Evolutionary conservation across 2,113 vertebrate species (phyloP), one percentile per base, ranked within the genome.

Genomic region (Natator depressus): DNA sequence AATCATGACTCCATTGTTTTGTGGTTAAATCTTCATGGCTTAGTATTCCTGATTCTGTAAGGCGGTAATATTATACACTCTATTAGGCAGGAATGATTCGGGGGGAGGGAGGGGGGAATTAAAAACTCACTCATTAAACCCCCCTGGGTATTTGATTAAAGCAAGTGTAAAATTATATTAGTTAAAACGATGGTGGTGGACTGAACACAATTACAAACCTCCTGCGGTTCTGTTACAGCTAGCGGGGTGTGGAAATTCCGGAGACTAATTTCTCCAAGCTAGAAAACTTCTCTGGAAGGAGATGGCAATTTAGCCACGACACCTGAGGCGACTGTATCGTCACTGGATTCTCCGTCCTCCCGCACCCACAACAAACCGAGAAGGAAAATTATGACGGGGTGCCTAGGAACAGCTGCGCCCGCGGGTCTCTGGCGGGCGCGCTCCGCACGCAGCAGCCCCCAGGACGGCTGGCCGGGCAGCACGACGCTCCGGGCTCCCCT

Each of bases 41-140:
- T 0, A 14, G 2, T 0, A 22, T 0, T 27, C 82, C 24, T 47
- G 24, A 47, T 25, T 16, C 75, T 27, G 38, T 46, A 6, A n/a
- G 20, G 17, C n/a, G 6, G 1, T 22, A 16, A 10, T 8, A 0
- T 3, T 1, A 3, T 8, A 0, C 0, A 8, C 88, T 3, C 35
- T 84, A 17, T 72, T 0, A 27, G 4, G 0, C 4, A 3, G 19
- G 31, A 46, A 62, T 0, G 62, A 0, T 31, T 47, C 42, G 42
- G 42, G 5, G 5, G 42, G n/a, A 2, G n/a, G n/a, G n/a, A n/a
- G 4, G 3, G 31, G 29, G 2, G 59, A 1, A 42, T 78, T 69
- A 51, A 17, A 81, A 2, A 10, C 24, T 13, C 8, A 22, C 3
- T 53, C 88, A 69, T 86, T 80, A 84, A 59, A 7, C 46, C 72